phyloP scores from a whole-genome alignment of 2,113 vertebrate species.

The Pithys albifrons region DNA sequence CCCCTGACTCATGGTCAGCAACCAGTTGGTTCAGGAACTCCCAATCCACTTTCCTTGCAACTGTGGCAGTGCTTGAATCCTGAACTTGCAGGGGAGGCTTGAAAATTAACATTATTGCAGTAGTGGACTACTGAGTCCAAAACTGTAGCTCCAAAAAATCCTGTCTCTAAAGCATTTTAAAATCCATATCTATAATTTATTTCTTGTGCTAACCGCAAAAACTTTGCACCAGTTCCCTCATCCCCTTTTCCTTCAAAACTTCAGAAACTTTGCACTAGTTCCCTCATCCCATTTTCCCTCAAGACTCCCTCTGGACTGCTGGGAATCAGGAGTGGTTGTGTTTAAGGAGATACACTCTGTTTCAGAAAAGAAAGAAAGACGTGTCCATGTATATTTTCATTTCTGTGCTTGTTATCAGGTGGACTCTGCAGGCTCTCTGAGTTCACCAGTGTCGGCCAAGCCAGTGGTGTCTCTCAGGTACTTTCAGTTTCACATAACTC shows the following conservation, averaged over 20 bases:
- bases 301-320: neutral
- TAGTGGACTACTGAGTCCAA: neutral
- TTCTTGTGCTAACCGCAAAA: neutral
- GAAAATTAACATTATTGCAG: neutral
- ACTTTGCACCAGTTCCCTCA: neutral
- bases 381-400: neutral
- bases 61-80: neutral
- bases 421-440: neutral
- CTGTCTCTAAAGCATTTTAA: neutral
- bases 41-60: neutral
- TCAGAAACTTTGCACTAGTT: neutral
- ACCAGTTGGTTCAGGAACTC: constrained; percentile 35
- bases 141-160: neutral
- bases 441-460: neutral
- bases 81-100: neutral
- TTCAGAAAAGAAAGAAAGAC: neutral
- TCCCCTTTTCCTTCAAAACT: neutral
- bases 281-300: neutral
- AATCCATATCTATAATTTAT: neutral
- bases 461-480: neutral
- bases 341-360: neutral
- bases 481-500: neutral
- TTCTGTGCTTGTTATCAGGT: neutral
- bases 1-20: constrained; percentile 27
- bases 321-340: neutral